A percentile compares a stretch with the other conserved stretches of the same genome.
phyloP scores from a whole-genome alignment of 1,140 invertebrate genomes.

The Geopemphigus sp. region DNA sequence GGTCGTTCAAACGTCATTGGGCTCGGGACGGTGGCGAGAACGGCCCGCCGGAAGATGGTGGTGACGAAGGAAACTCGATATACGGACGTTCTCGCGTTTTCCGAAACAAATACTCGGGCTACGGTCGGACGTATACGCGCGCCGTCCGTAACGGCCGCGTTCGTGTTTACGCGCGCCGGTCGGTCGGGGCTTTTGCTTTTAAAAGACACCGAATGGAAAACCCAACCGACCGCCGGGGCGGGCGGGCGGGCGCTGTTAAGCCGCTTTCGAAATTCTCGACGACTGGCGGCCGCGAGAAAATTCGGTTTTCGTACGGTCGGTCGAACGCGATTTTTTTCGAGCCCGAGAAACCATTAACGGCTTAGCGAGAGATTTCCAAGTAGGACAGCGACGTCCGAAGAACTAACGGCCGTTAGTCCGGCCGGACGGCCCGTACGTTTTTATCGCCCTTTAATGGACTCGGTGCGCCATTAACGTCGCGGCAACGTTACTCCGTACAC shows the following conservation, averaged over 20 bases:
- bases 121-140: too few species aligned
- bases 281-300: conserved; percentile 23
- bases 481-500: too few species aligned
- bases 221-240: too few species aligned
- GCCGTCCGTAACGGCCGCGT: too few species aligned
- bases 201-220: too few species aligned
- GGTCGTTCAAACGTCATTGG: too few species aligned
- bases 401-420: conserved; percentile 37
- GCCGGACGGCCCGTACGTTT: conserved; percentile 19
- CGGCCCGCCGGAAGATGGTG: too few species aligned
- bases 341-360: conserved; percentile 49
- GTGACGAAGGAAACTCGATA: too few species aligned
- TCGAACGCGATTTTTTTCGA: conserved; percentile 32
- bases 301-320: conserved; percentile 23
- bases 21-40: too few species aligned
- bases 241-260: too few species aligned
- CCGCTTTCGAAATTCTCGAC: conserved; percentile 22
- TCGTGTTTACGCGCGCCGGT: neutral
- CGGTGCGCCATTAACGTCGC: conserved; percentile 15
- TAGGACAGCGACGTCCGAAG: conserved; percentile 15
- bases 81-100: too few species aligned
- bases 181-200: conserved; percentile 3
- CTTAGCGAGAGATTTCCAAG: conserved; percentile 39
- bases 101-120: too few species aligned
- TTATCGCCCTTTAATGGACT: conserved; percentile 38